Conservation (phyloP, 2,797 vertebrate species). For the Sebastiscus tertius region DNA sequence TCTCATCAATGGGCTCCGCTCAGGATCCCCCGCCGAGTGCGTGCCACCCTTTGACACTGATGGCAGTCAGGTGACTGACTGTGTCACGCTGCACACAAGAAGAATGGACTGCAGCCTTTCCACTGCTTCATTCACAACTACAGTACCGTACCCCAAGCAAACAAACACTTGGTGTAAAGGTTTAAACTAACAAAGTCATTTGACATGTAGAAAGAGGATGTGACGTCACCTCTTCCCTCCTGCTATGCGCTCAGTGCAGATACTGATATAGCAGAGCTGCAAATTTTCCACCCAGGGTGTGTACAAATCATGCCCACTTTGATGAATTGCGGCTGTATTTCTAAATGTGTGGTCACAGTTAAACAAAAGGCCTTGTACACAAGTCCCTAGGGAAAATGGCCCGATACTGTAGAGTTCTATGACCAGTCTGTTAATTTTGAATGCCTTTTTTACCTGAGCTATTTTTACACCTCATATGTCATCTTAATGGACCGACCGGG, state of each 20-base stretch:
- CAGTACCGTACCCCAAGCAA: conserved; percentile 4
- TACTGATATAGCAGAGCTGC: conserved; percentile 4
- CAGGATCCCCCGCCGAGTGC: conserved; percentile 73
- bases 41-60: conserved; percentile 79
- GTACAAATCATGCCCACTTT: conserved; percentile 30
- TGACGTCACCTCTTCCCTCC: conserved; percentile 4
- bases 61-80: conserved; percentile 73
- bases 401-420: conserved; percentile 15
- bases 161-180: not conserved
- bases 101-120: conserved; percentile 56
- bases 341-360: conserved; percentile 32
- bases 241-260: not conserved
- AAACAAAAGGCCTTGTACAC: conserved; percentile 36
- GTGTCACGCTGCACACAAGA: conserved; percentile 64
- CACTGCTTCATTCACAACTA: conserved; percentile 38
- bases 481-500: conserved; percentile 55
- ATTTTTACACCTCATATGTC: conserved; percentile 72
- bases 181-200: conserved; percentile 3
- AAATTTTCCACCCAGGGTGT: conserved; percentile 20
- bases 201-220: conserved; percentile 6
- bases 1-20: conserved; percentile 78
- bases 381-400: conserved; percentile 10
- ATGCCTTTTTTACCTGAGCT: conserved; percentile 43
- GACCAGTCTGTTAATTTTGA: conserved; percentile 49
- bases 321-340: conserved; percentile 46